phyloP scores from a whole-genome alignment of 2,888 invertebrate species.

The Lasioglossum lativentre region DNA sequence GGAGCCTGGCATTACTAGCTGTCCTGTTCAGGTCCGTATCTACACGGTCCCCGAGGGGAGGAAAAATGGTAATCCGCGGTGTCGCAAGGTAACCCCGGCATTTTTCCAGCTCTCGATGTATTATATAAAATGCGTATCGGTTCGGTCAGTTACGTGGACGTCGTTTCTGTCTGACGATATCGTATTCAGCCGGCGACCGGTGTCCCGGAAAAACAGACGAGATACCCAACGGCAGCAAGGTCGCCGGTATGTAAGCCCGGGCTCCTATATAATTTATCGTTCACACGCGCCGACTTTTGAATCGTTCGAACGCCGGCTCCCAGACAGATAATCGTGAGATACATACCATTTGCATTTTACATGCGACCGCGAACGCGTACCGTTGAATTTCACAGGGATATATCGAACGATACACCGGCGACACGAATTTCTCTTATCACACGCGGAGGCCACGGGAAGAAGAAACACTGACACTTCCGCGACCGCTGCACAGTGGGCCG shows the following conservation, averaged over 20 bases:
- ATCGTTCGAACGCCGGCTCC: slow-evolving; percentile 7
- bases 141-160: not conserved
- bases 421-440: slow-evolving; percentile 15
- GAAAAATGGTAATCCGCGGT: not conserved
- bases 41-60: not conserved
- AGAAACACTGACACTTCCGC: not conserved
- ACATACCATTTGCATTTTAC: slow-evolving; percentile 20
- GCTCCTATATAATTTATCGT: slow-evolving; percentile 16
- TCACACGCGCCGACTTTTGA: slow-evolving; percentile 7
- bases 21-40: not conserved
- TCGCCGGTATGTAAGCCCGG: slow-evolving; percentile 8
- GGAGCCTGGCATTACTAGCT: not conserved
- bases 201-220: slow-evolving; percentile 13
- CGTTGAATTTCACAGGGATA: slow-evolving; percentile 5
- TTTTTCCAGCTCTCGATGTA: not conserved
- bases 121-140: slow-evolving; percentile 11
- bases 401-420: slow-evolving; percentile 7
- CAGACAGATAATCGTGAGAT: slow-evolving; percentile 8
- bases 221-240: slow-evolving; percentile 13
- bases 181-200: slow-evolving; percentile 14
- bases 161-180: slow-evolving; percentile 9
- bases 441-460: not conserved
- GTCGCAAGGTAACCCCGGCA: slow-evolving; percentile 3
- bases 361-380: not conserved
- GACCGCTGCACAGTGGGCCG: not conserved